These are phyloP conservation scores for Neosilurus mollespiculum DNA, from an alignment of 2,797 vertebrate genomes.

Conservation along the genomic window DNA sequence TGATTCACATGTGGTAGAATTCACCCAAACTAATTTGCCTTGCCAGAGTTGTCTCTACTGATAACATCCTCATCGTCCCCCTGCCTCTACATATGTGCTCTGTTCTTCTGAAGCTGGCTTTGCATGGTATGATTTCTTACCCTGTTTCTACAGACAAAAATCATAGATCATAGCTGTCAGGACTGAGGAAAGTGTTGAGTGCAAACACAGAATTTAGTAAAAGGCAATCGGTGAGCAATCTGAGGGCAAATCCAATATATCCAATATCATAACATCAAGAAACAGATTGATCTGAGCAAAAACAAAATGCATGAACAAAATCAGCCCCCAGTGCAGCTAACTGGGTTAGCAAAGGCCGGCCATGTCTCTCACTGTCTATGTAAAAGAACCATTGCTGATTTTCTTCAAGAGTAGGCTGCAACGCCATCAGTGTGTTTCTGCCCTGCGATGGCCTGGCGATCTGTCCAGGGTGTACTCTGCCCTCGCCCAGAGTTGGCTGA, in stretches of 20 bases:
- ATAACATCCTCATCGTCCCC: background rate
- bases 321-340: too few relatives aligned
- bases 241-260: too few relatives aligned
- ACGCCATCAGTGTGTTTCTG: too few relatives aligned
- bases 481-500: too few relatives aligned
- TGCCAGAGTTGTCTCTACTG: background rate
- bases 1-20: background rate
- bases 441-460: too few relatives aligned
- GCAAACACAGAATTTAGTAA: background rate
- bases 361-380: too few relatives aligned
- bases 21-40: slow-evolving; percentile 7
- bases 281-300: background rate
- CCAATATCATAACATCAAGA: too few relatives aligned
- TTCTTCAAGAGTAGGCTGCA: too few relatives aligned
- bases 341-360: too few relatives aligned
- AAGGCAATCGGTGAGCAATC: background rate
- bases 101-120: background rate
- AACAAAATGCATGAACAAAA: background rate
- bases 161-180: background rate
- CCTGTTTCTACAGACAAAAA: slow-evolving; percentile 3
- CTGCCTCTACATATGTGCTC: background rate
- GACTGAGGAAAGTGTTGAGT: background rate
- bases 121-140: background rate
- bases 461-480: too few relatives aligned
- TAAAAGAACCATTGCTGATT: too few relatives aligned